phyloP scores from a whole-genome alignment of 2,888 invertebrate species.

The Dinocampus coccinellae region DNA sequence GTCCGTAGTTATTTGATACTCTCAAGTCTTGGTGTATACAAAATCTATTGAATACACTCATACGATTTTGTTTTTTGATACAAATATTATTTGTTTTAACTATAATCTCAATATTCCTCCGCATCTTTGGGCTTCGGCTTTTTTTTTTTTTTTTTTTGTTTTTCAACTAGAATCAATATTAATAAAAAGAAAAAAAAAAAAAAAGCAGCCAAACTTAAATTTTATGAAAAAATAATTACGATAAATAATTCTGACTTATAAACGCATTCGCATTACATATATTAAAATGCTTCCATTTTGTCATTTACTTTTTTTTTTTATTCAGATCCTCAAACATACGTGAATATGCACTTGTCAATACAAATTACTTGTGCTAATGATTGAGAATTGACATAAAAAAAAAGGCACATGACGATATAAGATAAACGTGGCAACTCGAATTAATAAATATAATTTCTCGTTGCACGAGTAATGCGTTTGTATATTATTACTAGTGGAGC shows the following conservation, averaged over 20 bases:
- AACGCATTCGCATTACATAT: slow-evolving; percentile 3
- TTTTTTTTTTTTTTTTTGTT: background rate
- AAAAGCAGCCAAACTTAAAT: background rate
- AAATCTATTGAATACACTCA: background rate
- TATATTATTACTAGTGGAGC: slow-evolving; percentile 37
- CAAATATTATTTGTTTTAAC: background rate
- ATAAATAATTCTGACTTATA: background rate
- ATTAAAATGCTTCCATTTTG: background rate
- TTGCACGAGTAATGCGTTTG: background rate
- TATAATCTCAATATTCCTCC: background rate
- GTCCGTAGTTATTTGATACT: slow-evolving; percentile 6
- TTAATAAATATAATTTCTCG: background rate
- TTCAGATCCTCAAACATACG: background rate
- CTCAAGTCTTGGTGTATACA: slow-evolving; percentile 12
- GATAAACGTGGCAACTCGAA: background rate
- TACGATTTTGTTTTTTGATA: slow-evolving; percentile 7
- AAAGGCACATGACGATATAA: slow-evolving; percentile 3
- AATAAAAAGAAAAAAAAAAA: background rate
- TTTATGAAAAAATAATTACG: background rate
- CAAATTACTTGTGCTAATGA: background rate
- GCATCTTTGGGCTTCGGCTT: background rate
- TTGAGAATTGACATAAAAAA: slow-evolving; percentile 1
- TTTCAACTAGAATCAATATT: slow-evolving; percentile 7
- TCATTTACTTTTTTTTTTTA: slow-evolving; percentile 2
- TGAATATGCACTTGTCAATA: background rate